These are phyloP conservation scores for Steinernema scapterisci DNA, from an alignment of 2,888 invertebrate genomes.

Conservation along the genomic window DNA sequence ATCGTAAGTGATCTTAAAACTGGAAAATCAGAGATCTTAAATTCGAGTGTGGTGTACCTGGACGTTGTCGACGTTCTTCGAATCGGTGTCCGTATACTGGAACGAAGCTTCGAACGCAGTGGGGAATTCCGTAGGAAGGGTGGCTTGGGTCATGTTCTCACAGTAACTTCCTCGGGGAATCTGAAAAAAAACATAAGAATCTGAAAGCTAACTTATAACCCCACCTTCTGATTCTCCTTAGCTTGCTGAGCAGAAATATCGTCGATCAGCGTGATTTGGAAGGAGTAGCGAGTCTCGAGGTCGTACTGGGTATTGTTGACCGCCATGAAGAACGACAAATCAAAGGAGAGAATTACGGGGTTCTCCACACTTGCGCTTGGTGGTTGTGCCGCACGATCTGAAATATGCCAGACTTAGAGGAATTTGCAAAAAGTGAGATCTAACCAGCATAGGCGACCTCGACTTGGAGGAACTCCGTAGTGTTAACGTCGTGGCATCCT, in stretches of 20 bases:
- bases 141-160: constrained; percentile 29
- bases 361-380: background rate
- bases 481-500: background rate
- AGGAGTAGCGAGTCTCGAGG: background rate
- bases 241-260: background rate
- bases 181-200: background rate
- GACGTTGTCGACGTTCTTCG: constrained; percentile 36
- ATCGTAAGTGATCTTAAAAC: constrained; percentile 37
- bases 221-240: background rate
- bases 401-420: too few species aligned
- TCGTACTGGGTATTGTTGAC: too few species aligned
- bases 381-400: background rate
- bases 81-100: constrained; percentile 35
- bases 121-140: constrained; percentile 37
- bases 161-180: constrained; percentile 41
- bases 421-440: too few species aligned
- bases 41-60: background rate
- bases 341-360: constrained; percentile 6
- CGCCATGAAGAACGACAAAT: too few species aligned
- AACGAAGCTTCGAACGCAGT: constrained; percentile 37
- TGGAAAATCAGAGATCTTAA: background rate
- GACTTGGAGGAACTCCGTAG: background rate
- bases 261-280: constrained; percentile 4
- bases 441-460: constrained; percentile 5
- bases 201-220: background rate